A percentile compares a stretch with the other conserved stretches of the same genome.
phyloP scores from a whole-genome alignment of 2,888 invertebrate species.

The Macropis europaea region DNA sequence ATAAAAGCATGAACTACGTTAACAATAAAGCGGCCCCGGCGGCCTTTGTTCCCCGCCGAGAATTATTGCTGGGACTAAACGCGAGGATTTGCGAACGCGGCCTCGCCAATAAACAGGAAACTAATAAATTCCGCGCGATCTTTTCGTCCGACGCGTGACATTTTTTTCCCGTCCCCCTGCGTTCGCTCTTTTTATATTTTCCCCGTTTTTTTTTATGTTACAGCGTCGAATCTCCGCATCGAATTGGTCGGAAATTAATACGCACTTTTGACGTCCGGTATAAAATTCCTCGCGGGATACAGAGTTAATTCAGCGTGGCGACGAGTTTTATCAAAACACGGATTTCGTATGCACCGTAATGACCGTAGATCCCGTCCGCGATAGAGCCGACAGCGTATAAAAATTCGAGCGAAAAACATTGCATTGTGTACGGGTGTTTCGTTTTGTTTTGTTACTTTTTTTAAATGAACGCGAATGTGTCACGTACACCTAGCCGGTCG shows the following conservation, averaged over 20 bases:
- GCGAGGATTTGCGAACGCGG: conserved; percentile 7
- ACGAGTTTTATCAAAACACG: not conserved
- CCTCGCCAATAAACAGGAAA: conserved; percentile 15
- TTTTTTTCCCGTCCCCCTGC: not conserved
- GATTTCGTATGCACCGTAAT: not conserved
- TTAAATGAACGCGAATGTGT: not conserved
- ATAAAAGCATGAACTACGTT: conserved; percentile 48
- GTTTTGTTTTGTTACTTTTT: not conserved
- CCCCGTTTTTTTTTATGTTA: not conserved
- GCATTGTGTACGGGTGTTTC: not conserved
- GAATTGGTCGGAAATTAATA: conserved; percentile 5
- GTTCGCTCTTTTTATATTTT: not conserved
- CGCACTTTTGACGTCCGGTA: not conserved
- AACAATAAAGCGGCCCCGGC: conserved; percentile 52
- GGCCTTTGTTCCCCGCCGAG: conserved; percentile 48
- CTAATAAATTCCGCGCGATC: conserved; percentile 30
- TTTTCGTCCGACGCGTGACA: not conserved
- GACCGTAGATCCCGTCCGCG: not conserved
- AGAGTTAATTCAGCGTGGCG: conserved; percentile 8
- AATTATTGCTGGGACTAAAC: conserved; percentile 48
- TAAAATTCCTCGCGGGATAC: not conserved
- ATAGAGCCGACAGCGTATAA: not conserved
- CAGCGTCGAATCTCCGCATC: not conserved
- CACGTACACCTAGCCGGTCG: not conserved
- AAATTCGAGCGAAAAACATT: not conserved